These are phyloP conservation scores for Rotaria macrura DNA, from an alignment of 2,888 invertebrate species.

Conservation along the genomic window DNA sequence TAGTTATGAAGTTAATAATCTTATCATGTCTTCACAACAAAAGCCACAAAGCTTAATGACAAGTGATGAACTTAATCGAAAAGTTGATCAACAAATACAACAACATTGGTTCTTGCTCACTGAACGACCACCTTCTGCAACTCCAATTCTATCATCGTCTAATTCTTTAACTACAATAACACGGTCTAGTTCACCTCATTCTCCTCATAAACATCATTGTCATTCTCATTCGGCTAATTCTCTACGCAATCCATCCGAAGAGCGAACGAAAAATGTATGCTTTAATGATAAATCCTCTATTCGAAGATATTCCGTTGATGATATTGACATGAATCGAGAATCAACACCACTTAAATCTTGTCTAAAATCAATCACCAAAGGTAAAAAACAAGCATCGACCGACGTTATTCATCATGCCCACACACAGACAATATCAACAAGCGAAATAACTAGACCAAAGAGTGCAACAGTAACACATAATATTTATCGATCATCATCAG, in stretches of 20 bases:
- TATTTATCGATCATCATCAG: not conserved
- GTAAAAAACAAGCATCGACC: not conserved
- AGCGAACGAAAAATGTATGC: not conserved
- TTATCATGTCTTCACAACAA: not conserved
- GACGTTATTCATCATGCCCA: not conserved
- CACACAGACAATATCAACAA: not conserved
- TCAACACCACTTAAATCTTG: not conserved
- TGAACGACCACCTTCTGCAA: not conserved
- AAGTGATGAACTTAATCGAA: slow-evolving; percentile 10
- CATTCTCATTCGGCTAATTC: not conserved
- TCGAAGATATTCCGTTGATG: slow-evolving; percentile 16
- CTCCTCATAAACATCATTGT: not conserved
- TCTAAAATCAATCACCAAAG: not conserved
- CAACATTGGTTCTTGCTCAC: not conserved
- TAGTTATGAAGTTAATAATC: not conserved
- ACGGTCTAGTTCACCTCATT: not conserved
- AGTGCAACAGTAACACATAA: not conserved
- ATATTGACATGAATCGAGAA: not conserved
- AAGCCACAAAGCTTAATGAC: not conserved
- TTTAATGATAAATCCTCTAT: not conserved
- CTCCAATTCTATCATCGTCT: not conserved
- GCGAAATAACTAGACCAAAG: not conserved
- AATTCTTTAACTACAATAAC: not conserved
- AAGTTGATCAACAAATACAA: slow-evolving; percentile 6
- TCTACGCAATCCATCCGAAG: not conserved